Conservation (phyloP, 1,140 invertebrate genomes). For the Palaemon carinicauda region DNA sequence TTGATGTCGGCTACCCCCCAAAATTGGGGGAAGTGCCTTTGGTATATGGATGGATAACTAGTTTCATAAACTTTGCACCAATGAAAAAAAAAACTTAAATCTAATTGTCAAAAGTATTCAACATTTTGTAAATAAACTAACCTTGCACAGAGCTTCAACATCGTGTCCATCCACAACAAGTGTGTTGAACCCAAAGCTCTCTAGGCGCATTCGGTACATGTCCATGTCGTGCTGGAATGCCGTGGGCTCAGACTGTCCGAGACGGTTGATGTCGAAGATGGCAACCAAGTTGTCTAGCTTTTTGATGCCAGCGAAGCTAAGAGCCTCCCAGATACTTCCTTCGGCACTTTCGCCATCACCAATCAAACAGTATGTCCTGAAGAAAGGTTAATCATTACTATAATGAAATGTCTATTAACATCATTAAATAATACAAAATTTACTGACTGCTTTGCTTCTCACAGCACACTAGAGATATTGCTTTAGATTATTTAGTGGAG, state of each 20-base stretch:
- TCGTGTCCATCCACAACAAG: slow-evolving; percentile 97
- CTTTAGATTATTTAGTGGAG: too few relatives aligned
- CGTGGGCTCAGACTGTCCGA: slow-evolving; percentile 96
- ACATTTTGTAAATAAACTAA: too few relatives aligned
- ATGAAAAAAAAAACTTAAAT: too few relatives aligned
- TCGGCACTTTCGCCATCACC: slow-evolving; percentile 99
- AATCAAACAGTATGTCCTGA: slow-evolving; percentile 91
- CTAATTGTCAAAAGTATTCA: too few relatives aligned
- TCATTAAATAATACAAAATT: too few relatives aligned
- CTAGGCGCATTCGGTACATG: slow-evolving; percentile 84
- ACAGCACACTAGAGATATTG: too few relatives aligned
- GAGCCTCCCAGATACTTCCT: slow-evolving; percentile 98
- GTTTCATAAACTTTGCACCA: too few relatives aligned
- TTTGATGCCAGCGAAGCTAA: slow-evolving; percentile 93
- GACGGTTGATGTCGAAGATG: slow-evolving; percentile 96
- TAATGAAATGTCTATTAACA: too few relatives aligned
- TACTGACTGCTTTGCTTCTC: too few relatives aligned
- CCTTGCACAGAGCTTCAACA: slow-evolving; percentile 86
- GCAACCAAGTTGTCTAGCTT: slow-evolving; percentile 96
- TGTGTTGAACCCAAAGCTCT: slow-evolving; percentile 92
- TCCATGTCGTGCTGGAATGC: slow-evolving; percentile 92
- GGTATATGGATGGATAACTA: too few relatives aligned
- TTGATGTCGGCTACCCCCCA: too few relatives aligned
- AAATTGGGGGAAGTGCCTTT: too few relatives aligned
- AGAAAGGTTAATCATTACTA: slow-evolving; percentile 60